A percentile compares a stretch with the other conserved stretches of the same genome.
Conservation (phyloP, 2,113 vertebrate species). For the Dermatemys mawii region DNA sequence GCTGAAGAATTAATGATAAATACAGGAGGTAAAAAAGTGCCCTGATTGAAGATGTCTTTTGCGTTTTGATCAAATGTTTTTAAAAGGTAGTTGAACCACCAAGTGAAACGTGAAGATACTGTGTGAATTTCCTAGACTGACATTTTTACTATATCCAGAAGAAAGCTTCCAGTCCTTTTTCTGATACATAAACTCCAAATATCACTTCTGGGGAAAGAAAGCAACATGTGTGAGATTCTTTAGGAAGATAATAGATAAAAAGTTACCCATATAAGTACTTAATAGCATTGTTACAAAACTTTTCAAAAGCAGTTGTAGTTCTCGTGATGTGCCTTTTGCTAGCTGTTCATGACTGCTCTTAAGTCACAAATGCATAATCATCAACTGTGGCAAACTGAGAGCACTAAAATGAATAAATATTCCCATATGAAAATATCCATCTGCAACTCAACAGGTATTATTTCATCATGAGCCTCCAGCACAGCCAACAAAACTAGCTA, state of each 20-base stretch:
- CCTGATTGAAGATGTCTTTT: neutral
- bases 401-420: neutral
- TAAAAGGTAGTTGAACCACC: neutral
- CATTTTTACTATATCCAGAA: slow-evolving; percentile 22
- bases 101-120: neutral
- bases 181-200: slow-evolving; percentile 22
- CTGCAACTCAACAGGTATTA: neutral
- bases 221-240: neutral
- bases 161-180: slow-evolving; percentile 10
- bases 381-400: neutral
- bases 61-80: slow-evolving; percentile 17
- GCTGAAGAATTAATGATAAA: neutral
- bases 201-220: neutral
- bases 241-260: neutral
- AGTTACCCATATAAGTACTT: slow-evolving; percentile 6
- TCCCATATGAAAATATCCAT: neutral
- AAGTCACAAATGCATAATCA: neutral
- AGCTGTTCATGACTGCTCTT: slow-evolving; percentile 10
- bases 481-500: slow-evolving; percentile 9
- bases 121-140: neutral
- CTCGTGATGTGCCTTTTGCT: neutral
- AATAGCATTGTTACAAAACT: slow-evolving; percentile 19
- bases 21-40: neutral
- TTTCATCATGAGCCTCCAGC: slow-evolving; percentile 18
- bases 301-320: slow-evolving; percentile 28